Conservation (phyloP, 2,797 vertebrate species). For the Lindbergichthys nudifrons region DNA sequence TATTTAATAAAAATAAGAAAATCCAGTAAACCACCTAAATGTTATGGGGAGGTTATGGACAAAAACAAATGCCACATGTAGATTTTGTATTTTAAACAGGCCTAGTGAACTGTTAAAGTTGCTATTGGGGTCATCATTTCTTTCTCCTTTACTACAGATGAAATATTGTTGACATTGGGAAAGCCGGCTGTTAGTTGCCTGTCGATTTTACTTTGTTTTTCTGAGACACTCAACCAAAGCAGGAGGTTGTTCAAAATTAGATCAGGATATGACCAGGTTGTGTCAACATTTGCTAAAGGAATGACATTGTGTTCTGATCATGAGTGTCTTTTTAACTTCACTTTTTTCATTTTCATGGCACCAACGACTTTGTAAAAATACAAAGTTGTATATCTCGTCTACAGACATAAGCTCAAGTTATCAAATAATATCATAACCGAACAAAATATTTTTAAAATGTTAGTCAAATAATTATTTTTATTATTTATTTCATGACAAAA, state of each 20-base stretch:
- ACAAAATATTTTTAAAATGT: neutral
- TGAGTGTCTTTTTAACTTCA: neutral
- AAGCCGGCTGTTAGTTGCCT: neutral
- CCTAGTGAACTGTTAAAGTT: neutral
- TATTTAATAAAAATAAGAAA: too few relatives aligned
- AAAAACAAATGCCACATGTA: neutral
- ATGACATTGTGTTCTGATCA: too few relatives aligned
- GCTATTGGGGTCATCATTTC: neutral
- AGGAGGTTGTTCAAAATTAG: neutral
- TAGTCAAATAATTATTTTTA: neutral
- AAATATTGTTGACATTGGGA: neutral
- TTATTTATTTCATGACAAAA: slow-evolving; percentile 14
- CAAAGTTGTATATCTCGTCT: neutral
- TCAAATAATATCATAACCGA: neutral
- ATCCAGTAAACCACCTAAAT: neutral
- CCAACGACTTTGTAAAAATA: neutral
- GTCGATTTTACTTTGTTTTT: neutral
- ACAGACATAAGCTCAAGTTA: neutral
- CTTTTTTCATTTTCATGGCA: too few relatives aligned
- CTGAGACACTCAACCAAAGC: neutral
- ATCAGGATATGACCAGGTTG: too few relatives aligned
- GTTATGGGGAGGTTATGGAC: neutral
- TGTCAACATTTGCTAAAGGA: slow-evolving; percentile 1
- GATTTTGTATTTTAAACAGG: neutral
- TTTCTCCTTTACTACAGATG: neutral